phyloP scores from a whole-genome alignment of 2,888 invertebrate species.

The Tineola bisselliella region DNA sequence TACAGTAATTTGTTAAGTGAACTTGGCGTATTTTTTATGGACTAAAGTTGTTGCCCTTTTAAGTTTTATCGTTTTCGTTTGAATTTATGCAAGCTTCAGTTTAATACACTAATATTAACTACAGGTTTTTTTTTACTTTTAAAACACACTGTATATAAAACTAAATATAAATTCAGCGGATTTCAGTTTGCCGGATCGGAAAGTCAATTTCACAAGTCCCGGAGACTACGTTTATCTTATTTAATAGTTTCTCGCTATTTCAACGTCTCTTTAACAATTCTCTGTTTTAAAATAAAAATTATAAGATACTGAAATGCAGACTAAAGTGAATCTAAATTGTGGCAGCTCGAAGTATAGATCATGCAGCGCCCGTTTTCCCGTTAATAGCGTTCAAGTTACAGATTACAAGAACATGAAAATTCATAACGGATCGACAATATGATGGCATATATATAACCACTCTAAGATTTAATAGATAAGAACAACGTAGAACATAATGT shows the following conservation, averaged over 20 bases:
- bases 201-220: background rate
- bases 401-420: no score
- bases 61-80: background rate
- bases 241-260: background rate
- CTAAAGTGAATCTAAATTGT: no score
- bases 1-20: slow-evolving; percentile 18
- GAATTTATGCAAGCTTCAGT: background rate
- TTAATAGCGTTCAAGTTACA: no score
- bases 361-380: no score
- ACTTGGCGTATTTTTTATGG: background rate
- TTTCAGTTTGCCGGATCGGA: background rate
- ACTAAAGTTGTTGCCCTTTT: background rate
- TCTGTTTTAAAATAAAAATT: background rate
- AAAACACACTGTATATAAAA: background rate
- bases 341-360: no score
- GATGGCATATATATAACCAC: no score
- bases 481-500: no score
- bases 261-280: background rate
- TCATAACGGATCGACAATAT: no score
- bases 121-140: no score
- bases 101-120: no score
- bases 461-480: no score
- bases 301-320: no score
- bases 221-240: background rate
- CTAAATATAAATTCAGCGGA: background rate